Conservation (phyloP, 2,888 invertebrate genomes). For the Hirtodrosophila confusa region DNA sequence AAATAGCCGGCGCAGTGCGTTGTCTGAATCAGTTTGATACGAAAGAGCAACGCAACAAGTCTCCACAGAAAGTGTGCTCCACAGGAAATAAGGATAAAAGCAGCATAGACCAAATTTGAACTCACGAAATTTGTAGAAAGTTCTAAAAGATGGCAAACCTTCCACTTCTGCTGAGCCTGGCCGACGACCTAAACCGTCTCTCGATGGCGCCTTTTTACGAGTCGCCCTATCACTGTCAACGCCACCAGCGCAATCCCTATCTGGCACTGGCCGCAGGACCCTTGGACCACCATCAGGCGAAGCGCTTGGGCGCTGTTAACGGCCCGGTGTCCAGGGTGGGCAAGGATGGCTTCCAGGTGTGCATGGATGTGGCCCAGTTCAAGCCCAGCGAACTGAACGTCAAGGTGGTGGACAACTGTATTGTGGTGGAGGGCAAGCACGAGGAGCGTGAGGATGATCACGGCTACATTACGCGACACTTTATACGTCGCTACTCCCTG, state of each 20-base stretch:
- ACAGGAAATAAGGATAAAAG: neutral
- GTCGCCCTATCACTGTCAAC: conserved; percentile 50
- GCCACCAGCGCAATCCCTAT: conserved; percentile 51
- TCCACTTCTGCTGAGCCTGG: conserved; percentile 68
- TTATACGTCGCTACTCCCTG: conserved; percentile 89
- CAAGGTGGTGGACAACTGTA: conserved; percentile 87
- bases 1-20: conserved; percentile 47
- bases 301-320: conserved; percentile 45
- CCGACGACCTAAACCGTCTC: conserved; percentile 68
- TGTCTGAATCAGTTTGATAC: conserved; percentile 60
- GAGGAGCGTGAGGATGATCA: conserved; percentile 89
- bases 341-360: conserved; percentile 89
- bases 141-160: conserved; percentile 60
- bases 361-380: conserved; percentile 89
- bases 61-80: neutral
- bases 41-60: conserved; percentile 36
- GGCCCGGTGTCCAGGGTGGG: conserved; percentile 81
- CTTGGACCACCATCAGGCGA: conserved; percentile 58
- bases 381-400: conserved; percentile 89
- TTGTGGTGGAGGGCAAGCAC: conserved; percentile 89
- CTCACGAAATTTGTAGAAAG: too few relatives aligned
- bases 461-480: conserved; percentile 92
- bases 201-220: conserved; percentile 64
- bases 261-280: conserved; percentile 40
- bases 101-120: too few relatives aligned